Evolutionary conservation across 1,140 invertebrate species (phyloP).

Genomic region (Drosophila kohkoa): DNA sequence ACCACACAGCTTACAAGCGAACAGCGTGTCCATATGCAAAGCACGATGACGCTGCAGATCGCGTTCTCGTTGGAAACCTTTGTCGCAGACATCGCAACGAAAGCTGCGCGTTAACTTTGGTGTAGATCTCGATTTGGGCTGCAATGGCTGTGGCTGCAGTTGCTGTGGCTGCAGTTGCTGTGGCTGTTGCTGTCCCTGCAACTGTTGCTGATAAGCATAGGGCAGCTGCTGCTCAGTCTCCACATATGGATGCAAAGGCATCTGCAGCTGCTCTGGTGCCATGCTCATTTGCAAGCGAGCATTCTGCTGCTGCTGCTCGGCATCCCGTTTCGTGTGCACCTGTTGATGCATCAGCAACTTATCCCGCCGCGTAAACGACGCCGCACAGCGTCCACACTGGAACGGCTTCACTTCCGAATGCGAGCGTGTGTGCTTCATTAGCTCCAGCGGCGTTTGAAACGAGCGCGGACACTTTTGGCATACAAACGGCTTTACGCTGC

Average conservation of each 20-base stretch:
- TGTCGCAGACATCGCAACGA: slow-evolving; percentile 87
- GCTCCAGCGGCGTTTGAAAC: slow-evolving; percentile 89
- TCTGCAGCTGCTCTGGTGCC: slow-evolving; percentile 60
- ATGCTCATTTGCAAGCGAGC: slow-evolving; percentile 43
- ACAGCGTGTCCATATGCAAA: slow-evolving; percentile 88
- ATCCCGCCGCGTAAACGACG: slow-evolving; percentile 88
- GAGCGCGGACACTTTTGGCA: slow-evolving; percentile 91
- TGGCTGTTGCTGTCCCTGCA: not conserved
- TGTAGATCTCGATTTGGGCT: slow-evolving; percentile 31
- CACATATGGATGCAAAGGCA: slow-evolving; percentile 43
- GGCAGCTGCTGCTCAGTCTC: slow-evolving; percentile 32
- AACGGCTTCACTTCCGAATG: slow-evolving; percentile 90
- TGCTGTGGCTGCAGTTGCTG: slow-evolving; percentile 20
- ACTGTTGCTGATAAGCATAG: slow-evolving; percentile 33
- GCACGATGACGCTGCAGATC: slow-evolving; percentile 88
- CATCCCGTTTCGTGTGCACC: slow-evolving; percentile 85
- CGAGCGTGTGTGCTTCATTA: slow-evolving; percentile 89
- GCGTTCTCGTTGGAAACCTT: slow-evolving; percentile 88
- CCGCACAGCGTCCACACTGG: slow-evolving; percentile 88
- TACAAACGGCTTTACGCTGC: slow-evolving; percentile 88
- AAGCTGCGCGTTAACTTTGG: slow-evolving; percentile 51
- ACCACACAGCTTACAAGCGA: slow-evolving; percentile 87
- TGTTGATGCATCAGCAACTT: slow-evolving; percentile 88
- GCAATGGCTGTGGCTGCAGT: slow-evolving; percentile 3
- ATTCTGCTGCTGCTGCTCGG: slow-evolving; percentile 57